Percentiles rank a stretch among this genome's conserved stretches.
These are phyloP conservation scores for Tethya wilhelma DNA, from an alignment of 37 sponge, comb jelly and placozoan genomes.

Conservation along the genomic window DNA sequence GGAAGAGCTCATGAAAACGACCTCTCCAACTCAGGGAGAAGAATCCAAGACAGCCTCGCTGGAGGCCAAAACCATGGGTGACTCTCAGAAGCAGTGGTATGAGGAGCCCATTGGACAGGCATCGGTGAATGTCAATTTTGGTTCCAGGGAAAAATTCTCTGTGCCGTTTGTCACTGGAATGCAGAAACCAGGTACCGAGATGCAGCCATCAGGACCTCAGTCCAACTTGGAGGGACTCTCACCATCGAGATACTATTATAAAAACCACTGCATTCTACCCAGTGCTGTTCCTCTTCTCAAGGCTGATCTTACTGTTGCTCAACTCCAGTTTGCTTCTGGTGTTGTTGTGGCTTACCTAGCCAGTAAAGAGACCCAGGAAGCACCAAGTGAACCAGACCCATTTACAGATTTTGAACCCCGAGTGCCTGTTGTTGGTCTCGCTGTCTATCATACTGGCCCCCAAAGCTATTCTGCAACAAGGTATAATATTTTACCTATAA, in stretches of 20 bases:
- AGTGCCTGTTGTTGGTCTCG: neutral
- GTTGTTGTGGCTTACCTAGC: conserved; percentile 51
- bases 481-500: neutral
- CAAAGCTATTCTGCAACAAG: conserved; percentile 20
- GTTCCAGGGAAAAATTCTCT: neutral
- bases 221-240: neutral
- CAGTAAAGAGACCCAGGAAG: neutral
- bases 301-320: neutral
- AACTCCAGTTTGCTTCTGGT: conserved; percentile 12
- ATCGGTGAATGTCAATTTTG: neutral
- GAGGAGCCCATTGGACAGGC: conserved; percentile 12
- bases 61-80: neutral
- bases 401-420: neutral
- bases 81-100: conserved; percentile 47
- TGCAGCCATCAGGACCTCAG: neutral
- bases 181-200: neutral
- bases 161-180: conserved; percentile 32
- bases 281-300: neutral
- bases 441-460: conserved; percentile 37
- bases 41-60: neutral
- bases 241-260: neutral
- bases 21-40: no score
- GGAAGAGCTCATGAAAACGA: no score
- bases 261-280: conserved; percentile 30
- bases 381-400: neutral